Conservation (phyloP, 2,113 vertebrate species). For the Chunga burmeisteri region DNA sequence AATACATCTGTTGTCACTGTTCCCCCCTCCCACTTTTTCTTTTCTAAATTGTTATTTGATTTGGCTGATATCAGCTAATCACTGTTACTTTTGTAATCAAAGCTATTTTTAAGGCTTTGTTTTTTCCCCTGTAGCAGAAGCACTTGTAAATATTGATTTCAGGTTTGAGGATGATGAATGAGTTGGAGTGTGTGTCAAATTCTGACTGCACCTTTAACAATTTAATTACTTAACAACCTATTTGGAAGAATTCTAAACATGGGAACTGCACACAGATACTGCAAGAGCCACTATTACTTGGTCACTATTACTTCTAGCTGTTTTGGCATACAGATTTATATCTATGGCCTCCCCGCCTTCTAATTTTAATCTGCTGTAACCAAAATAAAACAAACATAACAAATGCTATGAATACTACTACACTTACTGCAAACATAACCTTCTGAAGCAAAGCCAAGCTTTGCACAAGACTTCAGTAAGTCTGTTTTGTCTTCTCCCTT, state of each 20-base stretch:
- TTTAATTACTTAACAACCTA: background rate
- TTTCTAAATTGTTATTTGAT: background rate
- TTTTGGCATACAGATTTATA: background rate
- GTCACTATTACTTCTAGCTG: background rate
- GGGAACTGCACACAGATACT: background rate
- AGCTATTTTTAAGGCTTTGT: background rate
- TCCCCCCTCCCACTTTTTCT: background rate
- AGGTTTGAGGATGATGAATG: background rate
- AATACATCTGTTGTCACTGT: background rate
- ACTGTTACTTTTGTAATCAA: background rate
- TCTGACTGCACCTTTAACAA: background rate
- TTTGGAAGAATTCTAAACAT: background rate
- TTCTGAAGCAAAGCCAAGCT: background rate
- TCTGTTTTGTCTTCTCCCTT: background rate
- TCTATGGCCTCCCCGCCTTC: background rate
- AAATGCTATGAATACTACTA: background rate
- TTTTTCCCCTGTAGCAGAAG: background rate
- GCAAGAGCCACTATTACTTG: background rate
- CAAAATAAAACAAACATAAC: background rate
- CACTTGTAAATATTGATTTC: slow-evolving; percentile 1
- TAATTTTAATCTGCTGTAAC: background rate
- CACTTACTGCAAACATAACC: background rate
- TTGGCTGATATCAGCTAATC: slow-evolving; percentile 4
- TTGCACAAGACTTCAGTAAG: background rate
- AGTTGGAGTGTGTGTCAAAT: background rate